Base-by-base conservation (phyloP, 2,888 invertebrate species). In the Nomada ferruginata region DNA sequence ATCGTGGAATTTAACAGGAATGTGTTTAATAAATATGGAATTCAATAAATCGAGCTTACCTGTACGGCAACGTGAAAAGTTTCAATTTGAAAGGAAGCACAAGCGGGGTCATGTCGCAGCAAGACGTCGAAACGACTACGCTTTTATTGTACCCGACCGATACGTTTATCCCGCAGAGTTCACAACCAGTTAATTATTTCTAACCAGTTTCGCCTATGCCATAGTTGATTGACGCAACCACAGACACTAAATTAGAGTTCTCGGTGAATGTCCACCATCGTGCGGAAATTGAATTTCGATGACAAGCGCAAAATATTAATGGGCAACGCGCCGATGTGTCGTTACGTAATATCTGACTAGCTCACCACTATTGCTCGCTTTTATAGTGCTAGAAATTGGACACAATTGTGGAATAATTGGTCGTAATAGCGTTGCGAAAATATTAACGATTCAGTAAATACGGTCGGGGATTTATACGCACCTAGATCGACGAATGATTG, bases 251-350 rank as follows among this genome's bases (percentile, higher is more conserved):
- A 89, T 88, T 89, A 89, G 85, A 85, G 83, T 85, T 87, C 70
- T 76, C 85, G 73, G 82, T 69, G 83, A 72, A 75, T 77, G 78
- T 68, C 69, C 79, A 69, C 80, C 83, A 60, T 77, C 72, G 79
- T 47, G 75, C 83, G 84, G 80, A 89, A 89, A 89, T 90, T 86
- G 87, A 88, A 90, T 89, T 89, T 86, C 85, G 85, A 90, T 88
- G 90, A 89, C 88, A 86, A 79, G 86, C 84, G 77, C 79, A 82
- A 89, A 88, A 89, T 90, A 90, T 90, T 89, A 90, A 89, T 87
- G 80, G 83, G 66, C 76, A 61, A 74, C 73, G 74, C 70, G 50
- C 61, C 52, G 61, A 13, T 74, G 60, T 61, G 70, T 63, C 65
- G 76, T 84, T 82, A 83, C 78, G 72, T 79, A 80, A 81, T 83